Percentiles rank a stretch among this genome's conserved stretches.
phyloP scores from a whole-genome alignment of 2,797 vertebrate species.

The Myotis planiceps region DNA sequence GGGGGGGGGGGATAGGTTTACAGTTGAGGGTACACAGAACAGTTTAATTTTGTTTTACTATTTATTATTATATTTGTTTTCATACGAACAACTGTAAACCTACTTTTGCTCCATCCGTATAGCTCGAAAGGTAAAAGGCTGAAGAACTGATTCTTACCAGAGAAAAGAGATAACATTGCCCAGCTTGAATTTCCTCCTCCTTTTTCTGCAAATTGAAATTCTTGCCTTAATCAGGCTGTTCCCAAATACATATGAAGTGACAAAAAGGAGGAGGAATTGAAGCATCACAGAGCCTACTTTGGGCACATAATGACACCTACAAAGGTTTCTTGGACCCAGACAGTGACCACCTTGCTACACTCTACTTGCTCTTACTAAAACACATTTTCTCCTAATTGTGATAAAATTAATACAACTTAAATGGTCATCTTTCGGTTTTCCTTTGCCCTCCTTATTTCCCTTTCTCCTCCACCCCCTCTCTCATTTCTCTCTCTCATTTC shows the following conservation, averaged over 20 bases:
- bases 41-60: background rate
- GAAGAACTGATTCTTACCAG: background rate
- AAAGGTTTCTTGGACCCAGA: conserved; percentile 38
- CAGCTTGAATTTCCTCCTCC: conserved; percentile 47
- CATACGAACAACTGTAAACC: background rate
- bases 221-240: conserved; percentile 17
- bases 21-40: background rate
- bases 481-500: conserved; percentile 9
- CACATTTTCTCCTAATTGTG: conserved; percentile 57
- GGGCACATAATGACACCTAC: background rate
- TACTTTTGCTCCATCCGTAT: background rate
- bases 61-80: background rate
- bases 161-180: conserved; percentile 42
- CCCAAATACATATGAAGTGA: conserved; percentile 34
- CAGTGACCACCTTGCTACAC: conserved; percentile 26
- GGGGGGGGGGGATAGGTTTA: too few relatives aligned
- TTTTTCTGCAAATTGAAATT: conserved; percentile 50
- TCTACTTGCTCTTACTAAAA: conserved; percentile 24
- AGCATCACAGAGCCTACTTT: background rate
- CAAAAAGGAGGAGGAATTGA: conserved; percentile 24
- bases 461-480: background rate
- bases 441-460: background rate
- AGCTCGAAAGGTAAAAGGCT: background rate
- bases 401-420: conserved; percentile 50
- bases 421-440: conserved; percentile 36